These are phyloP conservation scores for Ctenoplectra terminalis DNA, from an alignment of 1,140 invertebrate genomes.

Conservation along the genomic window DNA sequence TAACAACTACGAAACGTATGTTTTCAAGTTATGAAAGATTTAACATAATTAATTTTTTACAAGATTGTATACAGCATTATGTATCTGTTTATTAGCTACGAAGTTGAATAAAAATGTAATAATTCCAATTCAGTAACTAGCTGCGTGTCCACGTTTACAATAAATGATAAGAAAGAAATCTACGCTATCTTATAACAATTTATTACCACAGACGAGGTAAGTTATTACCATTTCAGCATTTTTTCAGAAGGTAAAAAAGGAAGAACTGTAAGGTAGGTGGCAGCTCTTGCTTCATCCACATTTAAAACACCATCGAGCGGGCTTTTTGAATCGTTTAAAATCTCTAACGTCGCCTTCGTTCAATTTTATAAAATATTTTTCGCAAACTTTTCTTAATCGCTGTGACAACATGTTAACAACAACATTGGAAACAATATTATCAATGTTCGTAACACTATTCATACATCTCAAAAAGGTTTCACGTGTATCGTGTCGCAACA, in stretches of 20 bases:
- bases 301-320: not conserved
- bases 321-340: not conserved
- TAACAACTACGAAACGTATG: not conserved
- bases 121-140: not conserved
- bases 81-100: not conserved
- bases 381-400: too few species aligned
- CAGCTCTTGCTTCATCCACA: not conserved
- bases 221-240: not conserved
- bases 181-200: too few species aligned
- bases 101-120: slow-evolving; percentile 5
- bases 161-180: not conserved
- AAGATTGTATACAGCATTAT: not conserved
- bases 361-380: too few species aligned
- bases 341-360: too few species aligned
- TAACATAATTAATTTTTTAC: slow-evolving; percentile 35
- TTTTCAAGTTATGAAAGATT: not conserved
- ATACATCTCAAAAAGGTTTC: too few species aligned
- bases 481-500: too few species aligned
- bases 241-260: not conserved
- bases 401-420: too few species aligned
- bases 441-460: too few species aligned
- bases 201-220: too few species aligned
- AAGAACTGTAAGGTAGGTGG: not conserved
- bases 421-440: too few species aligned
- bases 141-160: too few species aligned